Base-by-base conservation (phyloP, 2,888 invertebrate genomes). In the Pachymerium ferrugineum region DNA sequence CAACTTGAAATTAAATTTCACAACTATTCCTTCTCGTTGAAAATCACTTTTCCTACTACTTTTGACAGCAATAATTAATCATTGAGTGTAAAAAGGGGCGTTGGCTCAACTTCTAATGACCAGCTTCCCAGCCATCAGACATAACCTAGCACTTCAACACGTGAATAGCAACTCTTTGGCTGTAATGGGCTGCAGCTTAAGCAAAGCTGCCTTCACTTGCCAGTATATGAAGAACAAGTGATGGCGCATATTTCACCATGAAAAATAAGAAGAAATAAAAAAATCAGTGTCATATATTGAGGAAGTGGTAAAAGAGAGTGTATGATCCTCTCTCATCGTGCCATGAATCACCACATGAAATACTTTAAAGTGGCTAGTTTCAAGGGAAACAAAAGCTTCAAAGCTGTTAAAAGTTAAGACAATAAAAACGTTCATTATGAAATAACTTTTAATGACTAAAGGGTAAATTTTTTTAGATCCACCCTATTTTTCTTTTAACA, bases 111-210 rank as follows among this genome's bases (percentile, higher is more conserved):
- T 4, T 62, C 62, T 62, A 62, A 62, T 62, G 62, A 28, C 62
- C 62, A 62, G 62, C 62, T 62, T 62, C 28, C 28, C 62, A 28
- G 28, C 28, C 62, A 62, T 62, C 28, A 28, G 28, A 62, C 62
- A 62, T 62, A 62, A 62, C 62, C 62, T 28, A 25, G 62, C 62
- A 62, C 62, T 62, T 62, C 62, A 62, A 0, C 62, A 62, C 28
- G 25, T 62, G 25, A 62, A 62, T 62, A 62, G 62, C 62, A 28
- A 22, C 62, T 62, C 28, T 62, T 12, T 62, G 25, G 28, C n/a
- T n/a, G 28, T 62, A 62, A 62, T 62, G 62, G 62, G 62, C 22
- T 16, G 25, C 62, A 62, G 62, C 62, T 62, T 62, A 62, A 62
- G 62, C 62, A 62, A 62, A 62, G 62, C 62, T 62, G 25, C 25